phyloP scores from a whole-genome alignment of 2,888 invertebrate species.

The Electrophaes corylata region DNA sequence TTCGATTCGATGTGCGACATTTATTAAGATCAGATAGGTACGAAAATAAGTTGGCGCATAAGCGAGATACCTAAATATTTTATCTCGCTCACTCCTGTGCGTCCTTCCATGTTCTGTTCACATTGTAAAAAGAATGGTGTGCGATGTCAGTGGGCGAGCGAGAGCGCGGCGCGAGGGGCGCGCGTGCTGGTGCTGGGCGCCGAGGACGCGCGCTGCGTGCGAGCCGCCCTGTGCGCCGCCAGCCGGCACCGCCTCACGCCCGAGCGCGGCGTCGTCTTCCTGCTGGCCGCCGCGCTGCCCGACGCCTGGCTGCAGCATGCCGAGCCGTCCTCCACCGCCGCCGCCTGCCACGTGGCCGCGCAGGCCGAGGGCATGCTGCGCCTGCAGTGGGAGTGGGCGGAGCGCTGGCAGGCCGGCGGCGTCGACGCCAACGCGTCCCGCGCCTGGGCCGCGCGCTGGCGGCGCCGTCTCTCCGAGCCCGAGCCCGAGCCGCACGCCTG shows the following conservation, averaged over 20 bases:
- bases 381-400: conserved; percentile 37
- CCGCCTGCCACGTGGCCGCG: conserved; percentile 65
- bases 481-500: conserved; percentile 33
- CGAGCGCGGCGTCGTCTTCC: conserved; percentile 47
- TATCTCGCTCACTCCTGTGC: too few species aligned
- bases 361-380: conserved; percentile 13
- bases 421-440: conserved; percentile 11
- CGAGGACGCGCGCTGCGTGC: conserved; percentile 88
- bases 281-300: conserved; percentile 63
- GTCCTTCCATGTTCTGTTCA: too few species aligned
- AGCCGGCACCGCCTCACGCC: conserved; percentile 87
- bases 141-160: conserved; percentile 57
- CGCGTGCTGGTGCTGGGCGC: conserved; percentile 92
- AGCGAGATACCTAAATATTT: too few species aligned
- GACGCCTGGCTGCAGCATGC: neutral
- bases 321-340: neutral
- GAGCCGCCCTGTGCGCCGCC: conserved; percentile 93
- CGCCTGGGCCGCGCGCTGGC: conserved; percentile 34
- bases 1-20: too few species aligned
- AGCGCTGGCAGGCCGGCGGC: conserved; percentile 42
- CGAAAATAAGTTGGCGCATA: too few species aligned
- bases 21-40: too few species aligned
- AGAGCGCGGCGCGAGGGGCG: conserved; percentile 88
- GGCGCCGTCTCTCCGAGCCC: too few species aligned
- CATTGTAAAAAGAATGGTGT: too few species aligned